These are phyloP conservation scores for Colostygia pectinataria DNA, from an alignment of 2,888 invertebrate species.

Conservation along the genomic window DNA sequence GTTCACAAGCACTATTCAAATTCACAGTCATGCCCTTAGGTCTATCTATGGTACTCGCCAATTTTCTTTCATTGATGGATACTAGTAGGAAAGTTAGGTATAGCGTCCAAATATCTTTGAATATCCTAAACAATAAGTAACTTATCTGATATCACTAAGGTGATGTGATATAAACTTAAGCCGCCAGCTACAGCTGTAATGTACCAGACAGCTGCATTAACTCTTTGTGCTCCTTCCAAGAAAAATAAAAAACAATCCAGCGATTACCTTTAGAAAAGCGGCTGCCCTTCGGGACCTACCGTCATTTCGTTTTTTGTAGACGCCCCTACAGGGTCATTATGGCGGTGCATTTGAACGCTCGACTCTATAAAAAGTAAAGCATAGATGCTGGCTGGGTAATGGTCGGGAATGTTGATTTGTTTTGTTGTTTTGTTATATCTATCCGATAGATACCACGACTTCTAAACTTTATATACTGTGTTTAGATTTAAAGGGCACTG, in stretches of 20 bases:
- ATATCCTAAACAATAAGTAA: background rate
- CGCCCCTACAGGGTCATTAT: slow-evolving; percentile 56
- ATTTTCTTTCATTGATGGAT: too few species aligned
- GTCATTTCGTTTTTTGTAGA: slow-evolving; percentile 58
- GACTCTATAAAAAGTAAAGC: slow-evolving; percentile 48
- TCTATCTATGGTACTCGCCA: too few species aligned
- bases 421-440: slow-evolving; percentile 9
- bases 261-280: slow-evolving; percentile 73
- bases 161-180: slow-evolving; percentile 3
- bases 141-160: slow-evolving; percentile 4
- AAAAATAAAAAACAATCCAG: slow-evolving; percentile 57
- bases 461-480: too few species aligned
- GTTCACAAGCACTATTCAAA: too few species aligned
- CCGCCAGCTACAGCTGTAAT: slow-evolving; percentile 61
- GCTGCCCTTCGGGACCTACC: slow-evolving; percentile 55
- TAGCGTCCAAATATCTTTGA: background rate
- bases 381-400: slow-evolving; percentile 50
- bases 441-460: too few species aligned
- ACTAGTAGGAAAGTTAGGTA: too few species aligned
- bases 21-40: too few species aligned
- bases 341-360: slow-evolving; percentile 64
- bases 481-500: too few species aligned
- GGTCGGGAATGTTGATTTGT: slow-evolving; percentile 45
- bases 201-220: slow-evolving; percentile 67
- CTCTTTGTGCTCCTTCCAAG: slow-evolving; percentile 69